Conservation (phyloP, 2,113 vertebrate genomes). For the Capra hircus region DNA sequence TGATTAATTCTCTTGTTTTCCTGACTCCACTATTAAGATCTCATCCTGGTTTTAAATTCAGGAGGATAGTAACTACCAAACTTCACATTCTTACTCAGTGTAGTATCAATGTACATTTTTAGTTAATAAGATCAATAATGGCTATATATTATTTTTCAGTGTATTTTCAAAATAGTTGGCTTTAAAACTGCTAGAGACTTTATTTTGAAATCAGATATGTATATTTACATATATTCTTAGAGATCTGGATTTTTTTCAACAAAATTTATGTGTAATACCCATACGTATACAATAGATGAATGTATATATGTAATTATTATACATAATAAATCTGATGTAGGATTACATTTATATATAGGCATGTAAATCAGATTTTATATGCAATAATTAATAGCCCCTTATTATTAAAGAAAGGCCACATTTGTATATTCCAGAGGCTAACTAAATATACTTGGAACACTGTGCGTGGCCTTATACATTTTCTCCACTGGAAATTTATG, state of each 20-base stretch:
- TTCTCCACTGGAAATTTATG: not conserved
- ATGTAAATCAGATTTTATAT: not conserved
- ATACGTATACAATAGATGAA: not conserved
- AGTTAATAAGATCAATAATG: not conserved
- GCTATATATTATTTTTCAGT: not conserved
- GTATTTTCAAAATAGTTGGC: not conserved
- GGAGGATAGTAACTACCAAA: not conserved
- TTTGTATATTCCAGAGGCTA: not conserved
- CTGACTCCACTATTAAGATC: not conserved
- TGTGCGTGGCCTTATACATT: not conserved
- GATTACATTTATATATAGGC: not conserved
- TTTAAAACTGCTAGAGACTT: not conserved
- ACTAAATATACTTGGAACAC: not conserved
- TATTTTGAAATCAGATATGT: not conserved
- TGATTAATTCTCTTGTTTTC: not conserved
- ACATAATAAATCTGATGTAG: not conserved
- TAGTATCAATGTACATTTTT: not conserved
- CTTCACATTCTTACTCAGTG: not conserved
- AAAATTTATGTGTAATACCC: not conserved
- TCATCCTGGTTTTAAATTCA: not conserved
- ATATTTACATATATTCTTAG: not conserved
- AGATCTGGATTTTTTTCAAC: not conserved
- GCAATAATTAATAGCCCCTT: not conserved
- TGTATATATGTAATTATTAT: not conserved
- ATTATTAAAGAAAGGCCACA: not conserved